Evolutionary conservation across 2,797 vertebrate genomes (phyloP), one percentile per base, ranked within the genome.

Genomic region (Catostomus latipinnis): DNA sequence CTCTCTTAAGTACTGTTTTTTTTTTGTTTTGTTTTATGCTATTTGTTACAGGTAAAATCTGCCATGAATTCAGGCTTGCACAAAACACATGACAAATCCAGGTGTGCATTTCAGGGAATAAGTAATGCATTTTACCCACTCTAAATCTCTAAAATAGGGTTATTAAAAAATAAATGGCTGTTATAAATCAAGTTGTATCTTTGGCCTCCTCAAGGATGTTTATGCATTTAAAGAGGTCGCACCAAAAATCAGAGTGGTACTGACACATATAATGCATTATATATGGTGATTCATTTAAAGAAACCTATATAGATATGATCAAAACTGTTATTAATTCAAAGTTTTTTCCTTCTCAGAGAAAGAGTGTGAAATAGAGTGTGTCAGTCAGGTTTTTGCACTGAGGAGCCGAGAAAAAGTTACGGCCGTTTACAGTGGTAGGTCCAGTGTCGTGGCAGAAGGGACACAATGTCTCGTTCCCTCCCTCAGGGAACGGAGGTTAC

Each of bases 171-270:
- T 9, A 46, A 18, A 63, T 50, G 16, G 16, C 6, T n/a, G 12
- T n/a, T n/a, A 18, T 18, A 18, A 49, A 45, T 49, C 50, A 18
- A 18, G 16, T 81, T 79, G 74, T 14, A 58, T 73, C 8, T 84
- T 60, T 81, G 0, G 14, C 50, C 13, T 56, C 74, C 82, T 48
- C 5, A 81, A 94, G 78, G 96, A 98, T 85, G 50, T 97, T 84
- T 98, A 96, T 92, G 90, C 91, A 84, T 98, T 99, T 78, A 90
- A 80, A 74, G 67, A 88, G 81, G 94, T 96, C 67, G 88, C 92
- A 84, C 87, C 93, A 77, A 88, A 93, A 88, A 93, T 88, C 65
- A 87, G 91, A 86, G 88, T 86, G 88, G 96, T 98, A 96, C 91
- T 92, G 90, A 46, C n/a, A 72, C 16, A 18, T 18, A 18, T 18